These are phyloP conservation scores for Meriones psammophilus DNA, from an alignment of 2,797 vertebrate species.

Conservation along the genomic window DNA sequence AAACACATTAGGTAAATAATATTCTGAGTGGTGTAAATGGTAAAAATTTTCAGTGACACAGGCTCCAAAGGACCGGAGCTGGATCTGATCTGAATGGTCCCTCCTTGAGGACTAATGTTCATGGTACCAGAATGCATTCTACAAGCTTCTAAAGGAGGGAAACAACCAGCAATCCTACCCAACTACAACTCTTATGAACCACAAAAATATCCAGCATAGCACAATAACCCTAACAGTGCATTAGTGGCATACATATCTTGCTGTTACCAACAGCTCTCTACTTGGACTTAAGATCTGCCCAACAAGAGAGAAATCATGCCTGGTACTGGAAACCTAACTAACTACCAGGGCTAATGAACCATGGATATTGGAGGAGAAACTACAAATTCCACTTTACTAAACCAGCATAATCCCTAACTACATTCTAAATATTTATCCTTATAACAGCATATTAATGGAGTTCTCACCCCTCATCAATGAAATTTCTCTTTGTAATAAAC, in stretches of 20 bases:
- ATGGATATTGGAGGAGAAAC: not conserved
- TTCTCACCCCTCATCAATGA: not conserved
- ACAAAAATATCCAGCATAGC: too few relatives aligned
- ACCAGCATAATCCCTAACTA: not conserved
- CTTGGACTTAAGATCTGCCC: too few relatives aligned
- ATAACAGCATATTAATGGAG: not conserved
- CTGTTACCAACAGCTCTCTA: too few relatives aligned
- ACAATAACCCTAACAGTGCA: too few relatives aligned
- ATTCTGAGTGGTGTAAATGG: not conserved
- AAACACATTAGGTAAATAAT: slow-evolving; percentile 15
- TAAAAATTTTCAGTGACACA: slow-evolving; percentile 37
- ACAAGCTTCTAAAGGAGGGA: not conserved
- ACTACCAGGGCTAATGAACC: too few relatives aligned
- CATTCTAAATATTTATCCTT: not conserved
- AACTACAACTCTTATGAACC: too few relatives aligned
- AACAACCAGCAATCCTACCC: too few relatives aligned
- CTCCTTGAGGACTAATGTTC: not conserved
- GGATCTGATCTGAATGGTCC: not conserved
- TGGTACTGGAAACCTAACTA: too few relatives aligned
- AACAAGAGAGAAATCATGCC: too few relatives aligned
- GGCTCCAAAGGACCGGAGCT: not conserved
- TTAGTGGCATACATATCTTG: too few relatives aligned
- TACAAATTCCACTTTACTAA: not conserved
- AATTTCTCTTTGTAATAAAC: too few relatives aligned
- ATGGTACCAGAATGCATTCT: not conserved